Evolutionary conservation across 2,113 vertebrate species (phyloP).

Genomic region (Corythoichthys intestinalis): DNA sequence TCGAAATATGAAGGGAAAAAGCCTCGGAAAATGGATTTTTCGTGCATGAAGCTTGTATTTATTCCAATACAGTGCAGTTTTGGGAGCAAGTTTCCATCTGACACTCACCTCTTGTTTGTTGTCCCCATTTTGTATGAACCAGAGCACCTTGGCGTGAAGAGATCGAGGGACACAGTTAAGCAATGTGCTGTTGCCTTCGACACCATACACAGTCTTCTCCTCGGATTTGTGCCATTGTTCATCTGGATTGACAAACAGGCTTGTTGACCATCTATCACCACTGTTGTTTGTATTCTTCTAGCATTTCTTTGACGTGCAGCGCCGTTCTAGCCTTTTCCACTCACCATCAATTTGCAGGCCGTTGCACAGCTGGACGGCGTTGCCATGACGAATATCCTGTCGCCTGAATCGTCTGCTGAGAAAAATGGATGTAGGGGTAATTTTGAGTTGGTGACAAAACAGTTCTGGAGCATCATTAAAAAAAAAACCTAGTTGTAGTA

Average conservation of each 20-base stretch:
- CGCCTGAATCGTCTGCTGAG: constrained; percentile 86
- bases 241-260: constrained; percentile 36
- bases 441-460: constrained; percentile 32
- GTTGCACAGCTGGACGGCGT: constrained; percentile 92
- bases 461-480: constrained; percentile 9
- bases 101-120: constrained; percentile 81
- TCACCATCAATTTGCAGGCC: constrained; percentile 90
- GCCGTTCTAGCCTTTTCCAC: constrained; percentile 27
- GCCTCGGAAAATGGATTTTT: too few relatives aligned
- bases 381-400: constrained; percentile 93
- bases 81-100: fast-evolving
- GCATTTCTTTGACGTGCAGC: not conserved
- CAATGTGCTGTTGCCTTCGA: constrained; percentile 91
- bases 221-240: constrained; percentile 71
- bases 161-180: constrained; percentile 90
- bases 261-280: not conserved
- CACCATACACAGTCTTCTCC: constrained; percentile 80
- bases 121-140: constrained; percentile 80
- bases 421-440: constrained; percentile 10
- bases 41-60: not conserved
- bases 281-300: not conserved
- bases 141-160: constrained; percentile 88
- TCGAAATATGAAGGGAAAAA: too few relatives aligned
- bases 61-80: not conserved
- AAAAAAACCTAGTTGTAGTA: not conserved